A percentile compares a stretch with the other conserved stretches of the same genome.
Evolutionary conservation across 2,113 vertebrate species (phyloP).

Genomic region (Pyrgilauda ruficollis): DNA sequence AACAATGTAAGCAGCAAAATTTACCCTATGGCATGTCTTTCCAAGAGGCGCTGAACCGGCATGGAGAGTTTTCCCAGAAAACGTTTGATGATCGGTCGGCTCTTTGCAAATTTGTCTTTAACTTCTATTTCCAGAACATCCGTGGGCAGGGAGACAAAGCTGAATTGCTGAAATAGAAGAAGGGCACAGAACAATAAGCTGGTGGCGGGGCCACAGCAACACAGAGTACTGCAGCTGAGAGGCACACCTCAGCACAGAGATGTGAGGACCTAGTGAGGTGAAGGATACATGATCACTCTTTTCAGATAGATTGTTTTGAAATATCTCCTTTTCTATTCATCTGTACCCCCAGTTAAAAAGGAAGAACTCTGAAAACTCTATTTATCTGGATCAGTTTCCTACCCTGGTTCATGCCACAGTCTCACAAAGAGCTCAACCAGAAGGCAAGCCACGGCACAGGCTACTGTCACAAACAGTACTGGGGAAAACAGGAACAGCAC

Average conservation of each 20-base stretch:
- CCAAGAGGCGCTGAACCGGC: constrained; percentile 93
- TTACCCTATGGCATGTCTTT: constrained; percentile 97
- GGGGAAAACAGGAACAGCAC: neutral
- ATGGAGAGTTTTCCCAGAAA: constrained; percentile 95
- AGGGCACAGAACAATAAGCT: neutral
- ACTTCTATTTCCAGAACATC: constrained; percentile 98
- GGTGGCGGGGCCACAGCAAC: neutral
- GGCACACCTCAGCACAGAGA: neutral
- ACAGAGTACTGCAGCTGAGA: neutral
- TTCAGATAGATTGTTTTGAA: neutral
- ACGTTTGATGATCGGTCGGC: constrained; percentile 96
- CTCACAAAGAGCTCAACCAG: neutral
- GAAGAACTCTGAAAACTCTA: neutral
- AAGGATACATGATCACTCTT: neutral
- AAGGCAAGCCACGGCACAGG: neutral
- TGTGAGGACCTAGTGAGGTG: neutral
- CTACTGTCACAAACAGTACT: neutral
- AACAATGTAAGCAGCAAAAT: neutral
- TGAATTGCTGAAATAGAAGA: constrained; percentile 83
- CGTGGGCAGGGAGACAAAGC: constrained; percentile 94
- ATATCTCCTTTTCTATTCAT: neutral
- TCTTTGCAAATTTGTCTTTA: constrained; percentile 98
- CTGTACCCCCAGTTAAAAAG: neutral
- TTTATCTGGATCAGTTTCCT: neutral
- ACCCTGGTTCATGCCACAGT: neutral